Evolutionary conservation across 2,888 invertebrate species (phyloP).

Genomic region (Drosophila nr. perissopoda): DNA sequence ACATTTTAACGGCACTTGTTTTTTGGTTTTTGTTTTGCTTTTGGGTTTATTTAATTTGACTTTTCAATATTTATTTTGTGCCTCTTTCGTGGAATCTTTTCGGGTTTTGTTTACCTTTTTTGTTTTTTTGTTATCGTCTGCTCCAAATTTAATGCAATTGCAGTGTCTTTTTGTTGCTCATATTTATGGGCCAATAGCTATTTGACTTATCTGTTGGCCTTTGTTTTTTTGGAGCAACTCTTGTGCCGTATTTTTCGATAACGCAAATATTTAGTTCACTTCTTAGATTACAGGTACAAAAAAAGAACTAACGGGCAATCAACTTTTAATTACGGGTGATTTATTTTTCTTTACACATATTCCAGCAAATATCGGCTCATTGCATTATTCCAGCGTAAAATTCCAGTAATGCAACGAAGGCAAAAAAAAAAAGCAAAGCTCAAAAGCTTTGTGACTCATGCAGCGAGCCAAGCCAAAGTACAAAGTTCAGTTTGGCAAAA

Average conservation of each 20-base stretch:
- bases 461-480: slow-evolving; percentile 37
- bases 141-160: slow-evolving; percentile 59
- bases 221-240: slow-evolving; percentile 28
- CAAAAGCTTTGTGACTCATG: slow-evolving; percentile 56
- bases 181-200: slow-evolving; percentile 45
- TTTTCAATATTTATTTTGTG: slow-evolving; percentile 45
- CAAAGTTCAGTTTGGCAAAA: slow-evolving; percentile 63
- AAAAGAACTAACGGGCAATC: slow-evolving; percentile 12
- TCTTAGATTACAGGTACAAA: slow-evolving; percentile 33
- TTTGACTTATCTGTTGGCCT: slow-evolving; percentile 50
- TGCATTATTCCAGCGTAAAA: slow-evolving; percentile 4
- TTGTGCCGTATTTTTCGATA: slow-evolving; percentile 44
- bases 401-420: slow-evolving; percentile 3
- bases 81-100: slow-evolving; percentile 43
- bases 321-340: slow-evolving; percentile 30
- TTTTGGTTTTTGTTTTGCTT: slow-evolving; percentile 33
- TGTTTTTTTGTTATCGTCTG: slow-evolving; percentile 43
- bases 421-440: slow-evolving; percentile 14
- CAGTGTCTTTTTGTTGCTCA: slow-evolving; percentile 34
- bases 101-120: slow-evolving; percentile 40
- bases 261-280: slow-evolving; percentile 27
- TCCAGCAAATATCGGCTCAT: neutral
- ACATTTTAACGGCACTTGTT: slow-evolving; percentile 44
- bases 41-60: slow-evolving; percentile 33
- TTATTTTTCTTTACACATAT: neutral